These are phyloP conservation scores for Latrodectus hesperus DNA, from an alignment of 2,888 invertebrate genomes.

Conservation along the genomic window DNA sequence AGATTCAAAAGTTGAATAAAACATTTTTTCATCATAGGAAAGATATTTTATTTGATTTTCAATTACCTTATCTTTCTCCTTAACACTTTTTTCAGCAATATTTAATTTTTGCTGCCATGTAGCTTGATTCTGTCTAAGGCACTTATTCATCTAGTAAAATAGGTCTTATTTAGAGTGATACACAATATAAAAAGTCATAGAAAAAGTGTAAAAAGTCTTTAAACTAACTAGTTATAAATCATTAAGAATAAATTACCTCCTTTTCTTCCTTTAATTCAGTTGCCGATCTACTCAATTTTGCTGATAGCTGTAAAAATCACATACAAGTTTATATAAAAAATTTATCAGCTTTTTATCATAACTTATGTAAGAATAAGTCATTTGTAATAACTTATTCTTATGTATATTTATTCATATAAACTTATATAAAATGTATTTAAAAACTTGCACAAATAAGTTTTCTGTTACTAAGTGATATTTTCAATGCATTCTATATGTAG, in stretches of 20 bases:
- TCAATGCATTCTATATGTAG: too few species aligned
- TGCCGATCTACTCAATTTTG: constrained; percentile 80
- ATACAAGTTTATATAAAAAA: too few species aligned
- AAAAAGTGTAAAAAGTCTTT: not conserved
- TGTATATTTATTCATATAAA: too few species aligned
- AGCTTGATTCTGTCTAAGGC: constrained; percentile 84
- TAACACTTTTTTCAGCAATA: constrained; percentile 78
- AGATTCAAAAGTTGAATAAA: not conserved
- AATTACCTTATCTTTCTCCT: constrained; percentile 75
- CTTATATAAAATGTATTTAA: too few species aligned
- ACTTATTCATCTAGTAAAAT: constrained; percentile 80
- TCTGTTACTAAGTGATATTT: too few species aligned
- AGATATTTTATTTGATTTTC: too few species aligned
- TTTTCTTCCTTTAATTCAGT: constrained; percentile 87
- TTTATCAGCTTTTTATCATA: too few species aligned
- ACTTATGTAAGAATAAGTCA: too few species aligned
- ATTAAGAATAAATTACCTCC: constrained; percentile 75
- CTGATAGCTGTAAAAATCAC: constrained; percentile 71
- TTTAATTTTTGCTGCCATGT: constrained; percentile 81
- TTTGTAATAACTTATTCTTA: too few species aligned
- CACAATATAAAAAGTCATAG: not conserved
- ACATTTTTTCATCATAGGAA: not conserved
- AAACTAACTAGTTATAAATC: not conserved
- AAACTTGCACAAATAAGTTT: too few species aligned
- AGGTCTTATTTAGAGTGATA: not conserved